phyloP scores from a whole-genome alignment of 2,797 vertebrate genomes.

The Mus spretus region DNA sequence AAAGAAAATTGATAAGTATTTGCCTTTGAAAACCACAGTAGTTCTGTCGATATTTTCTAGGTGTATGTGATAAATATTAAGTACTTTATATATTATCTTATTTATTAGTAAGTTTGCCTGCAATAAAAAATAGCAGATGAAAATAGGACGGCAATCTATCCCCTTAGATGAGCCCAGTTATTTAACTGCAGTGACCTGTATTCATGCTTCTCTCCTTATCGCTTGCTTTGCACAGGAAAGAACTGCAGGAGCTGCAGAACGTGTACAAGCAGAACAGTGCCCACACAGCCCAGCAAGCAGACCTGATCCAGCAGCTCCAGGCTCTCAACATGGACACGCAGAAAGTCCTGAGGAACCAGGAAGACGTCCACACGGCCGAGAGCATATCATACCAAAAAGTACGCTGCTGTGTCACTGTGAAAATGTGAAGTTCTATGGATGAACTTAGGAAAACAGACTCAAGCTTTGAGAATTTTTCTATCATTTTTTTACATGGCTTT shows the following conservation, averaged over 20 bases:
- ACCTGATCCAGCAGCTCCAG: slow-evolving; percentile 96
- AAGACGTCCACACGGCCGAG: slow-evolving; percentile 93
- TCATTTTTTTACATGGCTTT: slow-evolving; percentile 62
- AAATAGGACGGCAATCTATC: slow-evolving; percentile 75
- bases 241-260: slow-evolving; percentile 91
- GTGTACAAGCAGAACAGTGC: slow-evolving; percentile 92
- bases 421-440: slow-evolving; percentile 60
- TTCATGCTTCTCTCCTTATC: slow-evolving; percentile 78
- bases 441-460: slow-evolving; percentile 55
- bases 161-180: slow-evolving; percentile 63
- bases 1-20: slow-evolving; percentile 79
- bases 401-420: slow-evolving; percentile 79
- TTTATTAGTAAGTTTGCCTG: slow-evolving; percentile 77
- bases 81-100: slow-evolving; percentile 78
- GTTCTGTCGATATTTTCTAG: slow-evolving; percentile 78
- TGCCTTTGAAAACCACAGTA: slow-evolving; percentile 76
- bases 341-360: slow-evolving; percentile 94
- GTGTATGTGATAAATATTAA: slow-evolving; percentile 83
- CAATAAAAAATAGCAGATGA: slow-evolving; percentile 79
- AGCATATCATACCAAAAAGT: slow-evolving; percentile 94
- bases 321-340: slow-evolving; percentile 94
- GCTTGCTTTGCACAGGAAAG: slow-evolving; percentile 87
- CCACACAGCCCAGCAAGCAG: slow-evolving; percentile 92
- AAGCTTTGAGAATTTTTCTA: slow-evolving; percentile 33
- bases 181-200: slow-evolving; percentile 70